These are phyloP conservation scores for Martes martes DNA, from an alignment of 2,113 vertebrate species.

Conservation along the genomic window DNA sequence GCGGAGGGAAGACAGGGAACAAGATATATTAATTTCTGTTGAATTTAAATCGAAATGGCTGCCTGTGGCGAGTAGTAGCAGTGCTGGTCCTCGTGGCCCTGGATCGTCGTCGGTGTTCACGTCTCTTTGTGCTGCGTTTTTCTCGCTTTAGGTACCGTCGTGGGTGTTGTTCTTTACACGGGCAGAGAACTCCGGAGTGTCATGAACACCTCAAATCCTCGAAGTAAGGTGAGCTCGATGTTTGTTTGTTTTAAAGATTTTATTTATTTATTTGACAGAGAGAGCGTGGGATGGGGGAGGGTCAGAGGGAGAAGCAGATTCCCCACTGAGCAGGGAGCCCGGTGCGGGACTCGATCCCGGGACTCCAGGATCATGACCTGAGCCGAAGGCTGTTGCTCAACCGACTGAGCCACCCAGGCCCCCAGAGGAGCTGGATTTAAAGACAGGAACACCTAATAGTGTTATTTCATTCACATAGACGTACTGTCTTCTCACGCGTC, in stretches of 20 bases:
- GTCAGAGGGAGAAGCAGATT: no score
- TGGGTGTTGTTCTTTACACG: constrained; percentile 98
- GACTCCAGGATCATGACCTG: no score
- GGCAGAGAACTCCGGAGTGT: constrained; percentile 96
- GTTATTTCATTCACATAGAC: not conserved
- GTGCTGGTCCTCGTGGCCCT: fast-evolving
- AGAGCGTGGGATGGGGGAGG: no score
- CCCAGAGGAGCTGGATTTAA: not conserved
- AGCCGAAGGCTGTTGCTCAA: no score
- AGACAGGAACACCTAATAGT: not conserved
- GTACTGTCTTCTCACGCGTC: not conserved
- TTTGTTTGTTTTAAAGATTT: no score
- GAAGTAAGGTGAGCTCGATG: constrained; percentile 85
- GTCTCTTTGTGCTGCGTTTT: not conserved
- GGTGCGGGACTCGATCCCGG: no score
- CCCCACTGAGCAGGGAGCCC: no score
- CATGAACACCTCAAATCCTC: constrained; percentile 97
- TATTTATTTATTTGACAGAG: no score
- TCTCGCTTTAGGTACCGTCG: constrained; percentile 88
- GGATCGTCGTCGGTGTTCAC: fast-evolving
- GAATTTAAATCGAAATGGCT: no score
- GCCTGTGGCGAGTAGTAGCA: fast-evolving
- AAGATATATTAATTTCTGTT: not conserved
- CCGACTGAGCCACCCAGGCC: no score
- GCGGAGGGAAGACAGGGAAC: not conserved